A percentile compares a stretch with the other conserved stretches of the same genome.
phyloP scores from a whole-genome alignment of 2,888 invertebrate species.

The Agapostemon virescens region DNA sequence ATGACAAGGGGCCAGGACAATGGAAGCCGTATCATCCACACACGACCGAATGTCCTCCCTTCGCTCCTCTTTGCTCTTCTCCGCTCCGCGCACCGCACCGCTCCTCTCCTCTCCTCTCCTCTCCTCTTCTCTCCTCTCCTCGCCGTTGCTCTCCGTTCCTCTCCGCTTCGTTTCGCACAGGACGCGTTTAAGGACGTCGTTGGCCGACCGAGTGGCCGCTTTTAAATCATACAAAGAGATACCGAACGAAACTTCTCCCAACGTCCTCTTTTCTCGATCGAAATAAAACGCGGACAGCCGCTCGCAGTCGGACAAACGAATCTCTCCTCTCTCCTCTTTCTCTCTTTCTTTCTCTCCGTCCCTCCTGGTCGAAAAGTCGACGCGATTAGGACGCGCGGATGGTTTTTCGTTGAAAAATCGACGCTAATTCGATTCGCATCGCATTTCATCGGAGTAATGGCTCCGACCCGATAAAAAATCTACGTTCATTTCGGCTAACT shows the following conservation, averaged over 20 bases:
- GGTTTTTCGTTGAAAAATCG: neutral
- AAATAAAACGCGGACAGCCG: neutral
- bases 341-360: no score
- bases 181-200: slow-evolving; percentile 62
- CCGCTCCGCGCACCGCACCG: no score
- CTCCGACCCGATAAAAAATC: neutral
- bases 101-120: neutral
- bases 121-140: slow-evolving; percentile 28
- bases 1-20: slow-evolving; percentile 74
- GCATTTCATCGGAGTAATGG: neutral
- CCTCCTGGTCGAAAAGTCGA: neutral
- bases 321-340: no score
- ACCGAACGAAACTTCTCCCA: slow-evolving; percentile 15
- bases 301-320: no score
- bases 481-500: neutral
- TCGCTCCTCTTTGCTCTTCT: neutral
- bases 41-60: slow-evolving; percentile 39
- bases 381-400: neutral
- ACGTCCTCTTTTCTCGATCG: slow-evolving; percentile 7
- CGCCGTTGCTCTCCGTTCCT: no score
- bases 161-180: slow-evolving; percentile 36
- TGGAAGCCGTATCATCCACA: slow-evolving; percentile 64
- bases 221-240: slow-evolving; percentile 46
- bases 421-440: neutral
- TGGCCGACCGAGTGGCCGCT: slow-evolving; percentile 40